These are phyloP conservation scores for Vombatus ursinus DNA, from an alignment of 2,113 vertebrate species.

Conservation along the genomic window DNA sequence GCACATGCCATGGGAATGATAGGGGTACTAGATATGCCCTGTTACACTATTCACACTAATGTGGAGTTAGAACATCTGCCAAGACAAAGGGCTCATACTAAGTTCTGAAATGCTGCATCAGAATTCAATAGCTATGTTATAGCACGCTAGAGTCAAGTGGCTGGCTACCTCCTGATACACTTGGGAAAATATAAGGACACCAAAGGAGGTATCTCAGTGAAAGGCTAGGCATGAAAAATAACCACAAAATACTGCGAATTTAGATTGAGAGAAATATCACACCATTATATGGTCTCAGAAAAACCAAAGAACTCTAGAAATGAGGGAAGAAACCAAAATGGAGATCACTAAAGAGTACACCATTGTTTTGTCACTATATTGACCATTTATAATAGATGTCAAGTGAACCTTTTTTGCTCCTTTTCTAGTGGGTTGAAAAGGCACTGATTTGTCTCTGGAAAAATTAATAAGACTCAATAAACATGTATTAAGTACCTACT, in stretches of 20 bases:
- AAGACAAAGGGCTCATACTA: neutral
- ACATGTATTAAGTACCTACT: neutral
- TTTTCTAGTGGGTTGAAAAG: neutral
- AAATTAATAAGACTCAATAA: neutral
- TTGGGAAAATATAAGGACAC: conserved; percentile 47
- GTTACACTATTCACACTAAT: neutral
- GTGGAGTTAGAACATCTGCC: neutral
- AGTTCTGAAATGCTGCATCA: conserved; percentile 51
- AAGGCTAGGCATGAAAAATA: conserved; percentile 24
- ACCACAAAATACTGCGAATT: neutral
- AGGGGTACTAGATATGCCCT: neutral
- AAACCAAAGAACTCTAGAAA: conserved; percentile 1
- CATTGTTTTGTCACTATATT: neutral
- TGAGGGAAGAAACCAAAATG: neutral
- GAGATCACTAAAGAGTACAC: neutral
- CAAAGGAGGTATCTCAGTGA: conserved; percentile 25
- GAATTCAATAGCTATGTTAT: conserved; percentile 36
- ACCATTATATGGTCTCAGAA: neutral
- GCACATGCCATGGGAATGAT: neutral
- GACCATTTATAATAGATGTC: neutral
- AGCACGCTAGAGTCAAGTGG: no score
- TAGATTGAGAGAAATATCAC: neutral
- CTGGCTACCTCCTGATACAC: conserved; percentile 33
- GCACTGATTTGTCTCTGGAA: neutral
- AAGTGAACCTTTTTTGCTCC: neutral